Conservation (phyloP, 2,113 vertebrate genomes). For the Platycercus adscitus region DNA sequence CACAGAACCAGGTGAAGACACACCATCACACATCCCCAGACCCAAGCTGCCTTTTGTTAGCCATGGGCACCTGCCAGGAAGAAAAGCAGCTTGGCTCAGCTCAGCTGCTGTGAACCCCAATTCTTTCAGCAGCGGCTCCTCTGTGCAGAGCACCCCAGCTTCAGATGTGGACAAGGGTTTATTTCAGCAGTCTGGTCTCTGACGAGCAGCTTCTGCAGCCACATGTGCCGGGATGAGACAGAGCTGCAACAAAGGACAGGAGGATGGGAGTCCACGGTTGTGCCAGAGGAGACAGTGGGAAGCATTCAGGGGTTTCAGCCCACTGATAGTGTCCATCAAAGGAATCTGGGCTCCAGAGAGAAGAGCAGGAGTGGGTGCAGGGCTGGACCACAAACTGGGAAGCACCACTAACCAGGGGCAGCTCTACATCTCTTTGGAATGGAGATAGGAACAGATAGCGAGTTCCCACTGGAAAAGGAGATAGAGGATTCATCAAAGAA, state of each 20-base stretch:
- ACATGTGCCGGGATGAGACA: rapidly evolving
- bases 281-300: neutral
- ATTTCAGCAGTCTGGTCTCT: neutral
- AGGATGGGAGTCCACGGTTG: neutral
- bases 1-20: neutral
- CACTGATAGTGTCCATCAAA: neutral
- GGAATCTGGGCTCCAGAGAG: neutral
- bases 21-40: neutral
- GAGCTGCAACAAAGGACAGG: neutral
- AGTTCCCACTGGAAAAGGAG: neutral
- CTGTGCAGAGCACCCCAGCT: neutral
- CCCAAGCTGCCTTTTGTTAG: neutral
- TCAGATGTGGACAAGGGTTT: neutral
- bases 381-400: neutral
- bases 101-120: neutral
- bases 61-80: neutral
- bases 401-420: neutral
- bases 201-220: neutral
- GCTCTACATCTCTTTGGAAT: neutral
- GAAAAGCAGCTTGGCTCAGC: neutral
- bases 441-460: neutral
- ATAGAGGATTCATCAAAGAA: neutral
- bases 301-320: neutral
- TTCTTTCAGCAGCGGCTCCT: neutral
- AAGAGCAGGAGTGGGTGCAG: rapidly evolving